Percentiles rank a stretch among this genome's conserved stretches.
Conservation (phyloP, 2,888 invertebrate species). For the Zygogramma bicolorata region DNA sequence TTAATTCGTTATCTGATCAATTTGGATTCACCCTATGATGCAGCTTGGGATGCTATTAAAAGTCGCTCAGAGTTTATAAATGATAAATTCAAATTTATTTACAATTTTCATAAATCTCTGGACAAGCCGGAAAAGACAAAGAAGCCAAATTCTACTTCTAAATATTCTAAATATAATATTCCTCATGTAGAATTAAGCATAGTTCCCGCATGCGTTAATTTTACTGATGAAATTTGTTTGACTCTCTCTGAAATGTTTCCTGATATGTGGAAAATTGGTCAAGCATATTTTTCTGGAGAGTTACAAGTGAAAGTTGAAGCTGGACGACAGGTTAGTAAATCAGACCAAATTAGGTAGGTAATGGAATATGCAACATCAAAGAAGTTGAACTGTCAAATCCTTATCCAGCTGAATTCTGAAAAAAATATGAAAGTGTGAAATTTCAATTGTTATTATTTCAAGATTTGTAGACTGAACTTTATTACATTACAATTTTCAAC, state of each 20-base stretch:
- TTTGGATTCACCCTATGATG: constrained; percentile 85
- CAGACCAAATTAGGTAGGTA: background rate
- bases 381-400: background rate
- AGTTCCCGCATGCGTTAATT: constrained; percentile 78
- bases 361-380: constrained; percentile 16
- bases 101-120: constrained; percentile 73
- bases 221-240: constrained; percentile 81
- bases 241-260: constrained; percentile 83
- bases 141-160: constrained; percentile 52
- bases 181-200: constrained; percentile 60
- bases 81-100: constrained; percentile 74
- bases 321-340: constrained; percentile 69
- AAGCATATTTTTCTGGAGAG: constrained; percentile 93
- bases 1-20: constrained; percentile 88
- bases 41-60: constrained; percentile 95
- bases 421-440: too few relatives aligned
- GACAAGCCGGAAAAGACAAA: constrained; percentile 61
- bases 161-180: constrained; percentile 61
- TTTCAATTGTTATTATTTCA: too few relatives aligned
- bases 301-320: constrained; percentile 80
- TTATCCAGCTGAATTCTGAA: too few relatives aligned
- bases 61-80: constrained; percentile 86
- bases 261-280: constrained; percentile 95
- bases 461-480: too few relatives aligned
- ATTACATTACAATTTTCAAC: too few relatives aligned